A percentile compares a stretch with the other conserved stretches of the same genome.
These are phyloP conservation scores for Desmodus rotundus DNA, from an alignment of 2,113 vertebrate genomes.

Conservation along the genomic window DNA sequence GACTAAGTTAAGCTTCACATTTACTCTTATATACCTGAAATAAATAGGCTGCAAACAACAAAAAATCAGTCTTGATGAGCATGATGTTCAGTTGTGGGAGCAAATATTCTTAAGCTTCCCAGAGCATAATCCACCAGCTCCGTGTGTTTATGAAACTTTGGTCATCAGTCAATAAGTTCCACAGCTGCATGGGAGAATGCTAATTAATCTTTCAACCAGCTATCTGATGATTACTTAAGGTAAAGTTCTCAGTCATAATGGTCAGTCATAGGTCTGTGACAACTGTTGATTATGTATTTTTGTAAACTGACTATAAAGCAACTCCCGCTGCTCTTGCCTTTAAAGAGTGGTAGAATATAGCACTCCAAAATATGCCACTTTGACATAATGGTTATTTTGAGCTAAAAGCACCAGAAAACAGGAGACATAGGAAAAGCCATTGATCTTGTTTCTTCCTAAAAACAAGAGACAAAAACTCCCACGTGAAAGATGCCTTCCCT, in stretches of 20 bases:
- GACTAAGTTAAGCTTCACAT: background rate
- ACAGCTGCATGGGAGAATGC: background rate
- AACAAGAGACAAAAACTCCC: background rate
- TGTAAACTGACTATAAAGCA: background rate
- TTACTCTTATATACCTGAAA: background rate
- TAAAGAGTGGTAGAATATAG: background rate
- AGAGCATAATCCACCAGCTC: background rate
- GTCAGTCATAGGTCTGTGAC: background rate
- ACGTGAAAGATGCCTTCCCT: background rate
- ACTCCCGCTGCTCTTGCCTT: background rate
- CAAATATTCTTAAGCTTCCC: background rate
- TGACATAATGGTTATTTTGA: background rate
- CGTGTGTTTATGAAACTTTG: background rate
- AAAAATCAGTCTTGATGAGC: background rate
- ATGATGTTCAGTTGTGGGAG: background rate
- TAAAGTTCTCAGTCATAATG: background rate
- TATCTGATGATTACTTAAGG: background rate
- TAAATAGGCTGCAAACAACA: background rate
- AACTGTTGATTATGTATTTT: background rate
- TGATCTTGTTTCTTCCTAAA: background rate
- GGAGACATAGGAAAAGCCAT: background rate
- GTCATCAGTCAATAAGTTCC: background rate
- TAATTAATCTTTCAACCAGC: background rate
- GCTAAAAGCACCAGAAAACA: background rate
- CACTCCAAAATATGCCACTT: background rate